Evolutionary conservation across 2,888 invertebrate species (phyloP).

Genomic region (Phrixothrix hirtus): DNA sequence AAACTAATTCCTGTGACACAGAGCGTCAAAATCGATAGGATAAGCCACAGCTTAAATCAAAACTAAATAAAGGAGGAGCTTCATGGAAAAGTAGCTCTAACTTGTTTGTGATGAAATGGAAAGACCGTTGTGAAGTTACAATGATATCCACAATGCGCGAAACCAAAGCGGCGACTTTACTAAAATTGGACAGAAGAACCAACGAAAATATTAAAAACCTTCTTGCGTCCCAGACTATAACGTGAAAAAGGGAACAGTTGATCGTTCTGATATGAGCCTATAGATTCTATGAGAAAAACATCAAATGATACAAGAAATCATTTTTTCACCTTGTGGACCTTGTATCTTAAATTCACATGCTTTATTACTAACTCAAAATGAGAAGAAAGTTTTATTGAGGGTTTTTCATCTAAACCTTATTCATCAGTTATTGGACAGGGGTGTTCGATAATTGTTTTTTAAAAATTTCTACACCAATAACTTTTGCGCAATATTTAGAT

Average conservation of each 20-base stretch:
- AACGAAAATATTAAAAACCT: neutral
- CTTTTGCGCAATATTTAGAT: too few species aligned
- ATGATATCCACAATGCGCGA: neutral
- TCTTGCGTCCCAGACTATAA: neutral
- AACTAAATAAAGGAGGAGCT: neutral
- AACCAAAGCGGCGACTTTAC: neutral
- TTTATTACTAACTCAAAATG: too few species aligned
- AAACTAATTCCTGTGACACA: neutral
- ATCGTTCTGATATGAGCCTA: neutral
- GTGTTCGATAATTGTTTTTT: too few species aligned
- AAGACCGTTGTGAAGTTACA: neutral
- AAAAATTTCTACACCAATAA: too few species aligned
- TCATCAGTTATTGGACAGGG: too few species aligned
- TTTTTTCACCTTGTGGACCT: too few species aligned
- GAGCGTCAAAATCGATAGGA: neutral
- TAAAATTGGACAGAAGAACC: too few species aligned
- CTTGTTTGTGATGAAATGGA: neutral
- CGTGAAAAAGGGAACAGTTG: neutral
- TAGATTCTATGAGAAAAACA: neutral
- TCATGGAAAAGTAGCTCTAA: neutral
- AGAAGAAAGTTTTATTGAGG: too few species aligned
- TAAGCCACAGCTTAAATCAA: neutral
- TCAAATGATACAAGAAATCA: neutral
- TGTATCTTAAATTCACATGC: too few species aligned
- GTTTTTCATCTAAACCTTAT: too few species aligned